These are phyloP conservation scores for Macropus fuliginosus DNA, from an alignment of 2,797 vertebrate species.

Conservation along the genomic window DNA sequence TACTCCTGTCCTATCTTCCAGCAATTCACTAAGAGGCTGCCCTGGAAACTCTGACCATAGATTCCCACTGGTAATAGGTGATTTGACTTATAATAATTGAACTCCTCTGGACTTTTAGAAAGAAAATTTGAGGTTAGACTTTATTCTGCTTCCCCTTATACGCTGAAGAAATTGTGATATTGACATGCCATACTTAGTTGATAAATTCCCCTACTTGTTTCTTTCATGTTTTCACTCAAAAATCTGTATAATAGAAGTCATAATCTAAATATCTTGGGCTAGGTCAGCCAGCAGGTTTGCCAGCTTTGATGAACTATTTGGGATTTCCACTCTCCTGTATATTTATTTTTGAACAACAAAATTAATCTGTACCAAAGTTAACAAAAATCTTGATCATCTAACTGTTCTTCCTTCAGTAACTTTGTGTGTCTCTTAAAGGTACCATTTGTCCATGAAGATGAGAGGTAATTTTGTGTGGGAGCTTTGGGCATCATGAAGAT, in stretches of 20 bases:
- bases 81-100: background rate
- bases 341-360: background rate
- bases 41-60: background rate
- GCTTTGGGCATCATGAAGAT: background rate
- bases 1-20: background rate
- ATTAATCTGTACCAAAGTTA: background rate
- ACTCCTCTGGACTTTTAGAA: background rate
- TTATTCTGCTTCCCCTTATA: background rate
- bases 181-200: rapidly evolving
- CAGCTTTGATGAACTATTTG: background rate
- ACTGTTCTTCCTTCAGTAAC: background rate
- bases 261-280: background rate
- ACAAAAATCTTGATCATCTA: background rate
- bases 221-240: background rate
- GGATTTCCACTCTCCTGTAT: background rate
- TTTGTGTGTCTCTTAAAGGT: background rate
- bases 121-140: background rate
- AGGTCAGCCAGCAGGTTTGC: background rate
- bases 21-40: background rate
- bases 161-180: background rate
- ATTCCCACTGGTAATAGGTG: background rate
- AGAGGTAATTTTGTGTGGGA: background rate
- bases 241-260: background rate
- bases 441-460: background rate
- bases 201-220: background rate